These are phyloP conservation scores for Gobio occitaniae DNA, from an alignment of 2,797 vertebrate species.

Conservation along the genomic window DNA sequence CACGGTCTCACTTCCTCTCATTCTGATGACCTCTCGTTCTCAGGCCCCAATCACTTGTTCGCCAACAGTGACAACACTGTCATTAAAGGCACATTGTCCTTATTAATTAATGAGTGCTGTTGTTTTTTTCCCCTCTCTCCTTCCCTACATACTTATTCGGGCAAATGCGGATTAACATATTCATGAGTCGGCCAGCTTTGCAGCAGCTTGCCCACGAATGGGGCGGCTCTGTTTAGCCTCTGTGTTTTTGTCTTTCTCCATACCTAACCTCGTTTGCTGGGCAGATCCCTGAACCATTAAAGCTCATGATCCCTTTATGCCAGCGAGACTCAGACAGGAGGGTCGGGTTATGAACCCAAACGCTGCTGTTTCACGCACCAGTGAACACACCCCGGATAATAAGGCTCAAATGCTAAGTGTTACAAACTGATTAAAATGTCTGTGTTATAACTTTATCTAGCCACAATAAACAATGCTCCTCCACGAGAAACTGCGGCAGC, in stretches of 20 bases:
- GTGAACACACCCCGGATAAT: constrained; percentile 75
- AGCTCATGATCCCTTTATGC: constrained; percentile 74
- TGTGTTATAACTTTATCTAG: constrained; percentile 75
- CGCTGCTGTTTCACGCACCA: constrained; percentile 77
- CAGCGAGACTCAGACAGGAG: constrained; percentile 55
- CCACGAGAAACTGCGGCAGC: constrained; percentile 51
- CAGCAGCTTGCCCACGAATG: constrained; percentile 79
- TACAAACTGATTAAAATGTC: constrained; percentile 78
- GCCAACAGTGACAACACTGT: constrained; percentile 64
- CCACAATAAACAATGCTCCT: constrained; percentile 72
- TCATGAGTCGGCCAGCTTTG: constrained; percentile 83
- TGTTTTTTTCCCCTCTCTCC: constrained; percentile 40
- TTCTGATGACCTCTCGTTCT: constrained; percentile 53
- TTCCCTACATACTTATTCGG: constrained; percentile 42
- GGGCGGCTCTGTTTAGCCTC: constrained; percentile 76
- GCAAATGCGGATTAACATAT: constrained; percentile 84
- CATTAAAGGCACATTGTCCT: constrained; percentile 78
- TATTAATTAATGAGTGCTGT: constrained; percentile 81
- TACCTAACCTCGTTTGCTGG: constrained; percentile 81
- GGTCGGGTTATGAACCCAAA: constrained; percentile 64
- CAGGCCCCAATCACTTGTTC: constrained; percentile 46
- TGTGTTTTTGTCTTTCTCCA: constrained; percentile 75
- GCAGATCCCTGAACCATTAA: constrained; percentile 74
- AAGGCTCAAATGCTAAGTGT: constrained; percentile 71
- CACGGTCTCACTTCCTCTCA: constrained; percentile 37